These are phyloP conservation scores for Platichthys flesus DNA, from an alignment of 2,113 vertebrate genomes.

Conservation along the genomic window DNA sequence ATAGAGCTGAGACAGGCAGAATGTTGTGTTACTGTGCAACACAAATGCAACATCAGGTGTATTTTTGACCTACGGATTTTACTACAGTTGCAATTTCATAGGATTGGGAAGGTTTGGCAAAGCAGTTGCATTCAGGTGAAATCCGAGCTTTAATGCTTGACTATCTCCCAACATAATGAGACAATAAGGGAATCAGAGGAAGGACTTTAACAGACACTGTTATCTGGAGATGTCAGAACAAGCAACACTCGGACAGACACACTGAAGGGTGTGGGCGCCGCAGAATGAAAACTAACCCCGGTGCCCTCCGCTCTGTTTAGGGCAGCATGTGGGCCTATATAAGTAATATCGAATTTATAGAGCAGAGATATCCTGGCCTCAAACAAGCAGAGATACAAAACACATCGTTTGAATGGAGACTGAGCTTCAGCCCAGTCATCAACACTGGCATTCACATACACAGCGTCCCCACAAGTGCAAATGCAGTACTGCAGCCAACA, in stretches of 20 bases:
- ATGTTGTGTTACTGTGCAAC: background rate
- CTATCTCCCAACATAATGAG: background rate
- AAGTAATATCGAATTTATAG: background rate
- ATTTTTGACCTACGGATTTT: background rate
- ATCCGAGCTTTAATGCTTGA: background rate
- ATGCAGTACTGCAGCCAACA: constrained; percentile 25
- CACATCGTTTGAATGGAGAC: constrained; percentile 14
- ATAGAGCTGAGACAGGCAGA: background rate
- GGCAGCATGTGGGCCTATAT: constrained; percentile 10
- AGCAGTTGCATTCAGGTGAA: background rate
- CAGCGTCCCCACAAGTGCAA: background rate
- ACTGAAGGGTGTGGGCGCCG: background rate
- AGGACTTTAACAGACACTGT: background rate
- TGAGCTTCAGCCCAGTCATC: background rate
- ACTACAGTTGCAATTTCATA: background rate
- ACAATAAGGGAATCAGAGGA: background rate
- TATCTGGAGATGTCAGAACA: constrained; percentile 7
- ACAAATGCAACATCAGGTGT: too few relatives aligned
- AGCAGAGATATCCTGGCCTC: background rate
- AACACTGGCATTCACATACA: background rate
- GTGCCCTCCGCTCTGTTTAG: background rate
- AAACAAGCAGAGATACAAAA: constrained; percentile 18
- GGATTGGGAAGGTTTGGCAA: background rate
- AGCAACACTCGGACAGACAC: constrained; percentile 17
- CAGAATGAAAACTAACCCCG: background rate